Percentiles rank a stretch among this genome's conserved stretches.
phyloP scores from a whole-genome alignment of 2,113 vertebrate genomes.

The Petrocephalus microphthalmus region DNA sequence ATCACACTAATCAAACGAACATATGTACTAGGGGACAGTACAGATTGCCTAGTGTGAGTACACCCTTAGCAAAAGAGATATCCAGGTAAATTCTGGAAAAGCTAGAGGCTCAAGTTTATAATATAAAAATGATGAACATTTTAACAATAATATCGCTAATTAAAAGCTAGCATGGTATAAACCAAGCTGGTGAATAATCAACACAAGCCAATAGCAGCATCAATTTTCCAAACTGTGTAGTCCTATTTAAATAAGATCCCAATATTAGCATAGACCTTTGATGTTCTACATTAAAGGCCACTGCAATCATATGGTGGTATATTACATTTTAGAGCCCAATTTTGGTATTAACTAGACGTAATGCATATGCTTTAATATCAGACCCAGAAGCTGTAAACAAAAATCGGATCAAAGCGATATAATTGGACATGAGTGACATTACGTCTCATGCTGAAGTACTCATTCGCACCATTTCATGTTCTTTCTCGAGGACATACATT shows the following conservation, averaged over 20 bases:
- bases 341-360: not conserved
- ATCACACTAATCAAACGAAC: not conserved
- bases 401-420: not conserved
- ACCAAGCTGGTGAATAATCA: not conserved
- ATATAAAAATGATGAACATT: not conserved
- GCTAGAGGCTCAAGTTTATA: not conserved
- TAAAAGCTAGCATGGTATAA: not conserved
- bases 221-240: not conserved
- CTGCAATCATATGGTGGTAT: not conserved
- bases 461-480: not conserved
- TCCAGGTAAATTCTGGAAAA: not conserved
- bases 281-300: not conserved
- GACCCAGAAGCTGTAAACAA: not conserved
- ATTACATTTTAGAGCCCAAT: constrained; percentile 8
- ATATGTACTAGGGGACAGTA: not conserved
- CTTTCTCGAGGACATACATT: not conserved
- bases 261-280: not conserved
- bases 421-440: not conserved
- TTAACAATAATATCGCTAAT: not conserved
- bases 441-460: not conserved
- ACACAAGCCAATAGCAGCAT: not conserved
- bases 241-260: not conserved
- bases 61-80: not conserved
- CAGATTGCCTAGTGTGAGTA: not conserved
- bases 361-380: not conserved